Conservation (phyloP, 2,113 vertebrate species). For the Cepphus grylle region DNA sequence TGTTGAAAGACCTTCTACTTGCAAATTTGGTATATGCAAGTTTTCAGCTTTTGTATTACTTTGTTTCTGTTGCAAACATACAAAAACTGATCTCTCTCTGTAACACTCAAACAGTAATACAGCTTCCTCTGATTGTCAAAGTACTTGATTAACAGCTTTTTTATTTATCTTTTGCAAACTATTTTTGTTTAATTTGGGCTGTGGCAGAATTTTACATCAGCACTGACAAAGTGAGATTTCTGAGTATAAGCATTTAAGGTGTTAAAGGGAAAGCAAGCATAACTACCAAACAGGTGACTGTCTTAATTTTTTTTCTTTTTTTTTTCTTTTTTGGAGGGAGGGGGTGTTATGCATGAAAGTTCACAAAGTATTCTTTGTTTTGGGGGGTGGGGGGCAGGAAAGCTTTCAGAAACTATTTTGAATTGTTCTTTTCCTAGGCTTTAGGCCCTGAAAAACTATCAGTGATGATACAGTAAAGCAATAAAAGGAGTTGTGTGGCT, state of each 20-base stretch:
- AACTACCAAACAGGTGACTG: not conserved
- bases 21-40: not conserved
- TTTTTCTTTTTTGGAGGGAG: not conserved
- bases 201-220: not conserved
- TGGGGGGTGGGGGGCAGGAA: not conserved
- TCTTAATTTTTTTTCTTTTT: not conserved
- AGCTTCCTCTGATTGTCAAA: not conserved
- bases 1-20: not conserved
- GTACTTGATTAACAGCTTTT: not conserved
- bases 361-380: not conserved
- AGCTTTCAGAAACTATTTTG: not conserved
- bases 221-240: not conserved
- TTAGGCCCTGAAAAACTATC: not conserved
- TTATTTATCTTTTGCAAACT: not conserved
- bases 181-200: not conserved
- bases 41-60: not conserved
- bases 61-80: not conserved
- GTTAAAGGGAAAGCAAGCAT: not conserved
- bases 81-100: not conserved
- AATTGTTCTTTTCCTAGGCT: not conserved
- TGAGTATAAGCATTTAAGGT: not conserved
- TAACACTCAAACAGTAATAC: not conserved
- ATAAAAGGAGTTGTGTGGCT: not conserved
- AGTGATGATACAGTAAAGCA: not conserved
- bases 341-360: not conserved